Conservation (phyloP, 2,888 invertebrate genomes). For the Blastobasis adustella region DNA sequence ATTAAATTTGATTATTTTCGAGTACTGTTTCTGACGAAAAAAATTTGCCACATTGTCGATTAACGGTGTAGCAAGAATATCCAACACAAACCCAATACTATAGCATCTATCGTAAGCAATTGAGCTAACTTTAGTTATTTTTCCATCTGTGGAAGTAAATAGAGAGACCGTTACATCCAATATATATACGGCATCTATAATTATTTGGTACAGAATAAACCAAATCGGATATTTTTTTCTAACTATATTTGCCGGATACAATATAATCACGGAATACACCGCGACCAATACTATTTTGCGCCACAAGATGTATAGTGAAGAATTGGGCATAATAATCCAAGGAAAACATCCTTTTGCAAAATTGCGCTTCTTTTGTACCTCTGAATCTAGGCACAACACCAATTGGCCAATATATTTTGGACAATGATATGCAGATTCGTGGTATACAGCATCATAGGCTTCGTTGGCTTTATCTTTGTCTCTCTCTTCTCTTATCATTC, state of each 20-base stretch:
- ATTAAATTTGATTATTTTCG: conserved; percentile 26
- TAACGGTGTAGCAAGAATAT: conserved; percentile 43
- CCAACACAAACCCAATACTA: conserved; percentile 36
- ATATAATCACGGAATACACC: conserved; percentile 35
- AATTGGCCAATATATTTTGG: conserved; percentile 57
- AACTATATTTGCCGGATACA: conserved; percentile 41
- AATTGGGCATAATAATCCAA: conserved; percentile 46
- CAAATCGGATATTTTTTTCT: conserved; percentile 18
- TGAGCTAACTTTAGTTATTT: conserved; percentile 35
- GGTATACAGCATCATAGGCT: conserved; percentile 16
- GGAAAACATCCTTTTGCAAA: conserved; percentile 47
- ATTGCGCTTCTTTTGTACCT: conserved; percentile 40
- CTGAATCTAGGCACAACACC: conserved; percentile 41
- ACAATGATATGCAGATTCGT: conserved; percentile 48
- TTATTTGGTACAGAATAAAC: conserved; percentile 38
- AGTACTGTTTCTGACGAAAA: conserved; percentile 28
- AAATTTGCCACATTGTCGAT: conserved; percentile 33
- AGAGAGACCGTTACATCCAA: conserved; percentile 43
- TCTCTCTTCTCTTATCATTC: conserved; percentile 27
- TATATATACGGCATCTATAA: conserved; percentile 38
- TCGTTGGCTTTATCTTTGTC: not conserved
- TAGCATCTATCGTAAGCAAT: conserved; percentile 38
- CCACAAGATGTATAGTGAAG: conserved; percentile 40
- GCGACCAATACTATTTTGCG: conserved; percentile 34
- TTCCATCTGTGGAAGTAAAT: conserved; percentile 32